Evolutionary conservation across 2,797 vertebrate species (phyloP).

Genomic region (Hippopotamyrus pictus): DNA sequence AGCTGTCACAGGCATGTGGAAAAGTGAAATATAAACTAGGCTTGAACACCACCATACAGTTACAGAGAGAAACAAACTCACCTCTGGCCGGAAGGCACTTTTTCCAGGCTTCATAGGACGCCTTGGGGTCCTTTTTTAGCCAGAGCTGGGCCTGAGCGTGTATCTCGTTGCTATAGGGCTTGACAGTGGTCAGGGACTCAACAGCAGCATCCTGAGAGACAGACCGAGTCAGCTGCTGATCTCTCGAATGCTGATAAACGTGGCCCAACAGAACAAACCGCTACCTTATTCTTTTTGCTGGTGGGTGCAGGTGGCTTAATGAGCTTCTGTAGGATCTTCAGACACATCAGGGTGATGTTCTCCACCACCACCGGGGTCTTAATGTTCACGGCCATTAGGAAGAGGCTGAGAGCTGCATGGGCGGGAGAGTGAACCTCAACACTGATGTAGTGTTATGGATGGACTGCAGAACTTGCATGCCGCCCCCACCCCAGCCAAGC

Average conservation of each 20-base stretch:
- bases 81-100: slow-evolving; percentile 96
- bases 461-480: neutral
- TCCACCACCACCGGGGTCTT: slow-evolving; percentile 97
- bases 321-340: slow-evolving; percentile 93
- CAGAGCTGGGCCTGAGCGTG: slow-evolving; percentile 96
- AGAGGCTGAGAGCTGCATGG: slow-evolving; percentile 84
- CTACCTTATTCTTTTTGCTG: slow-evolving; percentile 98
- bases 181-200: slow-evolving; percentile 90
- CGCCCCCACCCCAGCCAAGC: neutral
- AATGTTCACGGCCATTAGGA: slow-evolving; percentile 97
- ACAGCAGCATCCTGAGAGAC: slow-evolving; percentile 78
- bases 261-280: neutral
- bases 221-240: neutral
- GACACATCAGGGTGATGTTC: slow-evolving; percentile 97
- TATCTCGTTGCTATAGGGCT: slow-evolving; percentile 96
- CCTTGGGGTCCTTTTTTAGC: slow-evolving; percentile 97
- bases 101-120: slow-evolving; percentile 95
- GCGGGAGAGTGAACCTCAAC: neutral
- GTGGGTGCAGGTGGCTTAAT: slow-evolving; percentile 93
- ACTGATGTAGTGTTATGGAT: neutral
- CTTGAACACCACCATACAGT: neutral
- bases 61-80: slow-evolving; percentile 42
- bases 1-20: neutral
- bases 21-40: neutral
- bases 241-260: neutral